Conservation (phyloP, 1,140 invertebrate genomes). For the Leptoteleia sp. region DNA sequence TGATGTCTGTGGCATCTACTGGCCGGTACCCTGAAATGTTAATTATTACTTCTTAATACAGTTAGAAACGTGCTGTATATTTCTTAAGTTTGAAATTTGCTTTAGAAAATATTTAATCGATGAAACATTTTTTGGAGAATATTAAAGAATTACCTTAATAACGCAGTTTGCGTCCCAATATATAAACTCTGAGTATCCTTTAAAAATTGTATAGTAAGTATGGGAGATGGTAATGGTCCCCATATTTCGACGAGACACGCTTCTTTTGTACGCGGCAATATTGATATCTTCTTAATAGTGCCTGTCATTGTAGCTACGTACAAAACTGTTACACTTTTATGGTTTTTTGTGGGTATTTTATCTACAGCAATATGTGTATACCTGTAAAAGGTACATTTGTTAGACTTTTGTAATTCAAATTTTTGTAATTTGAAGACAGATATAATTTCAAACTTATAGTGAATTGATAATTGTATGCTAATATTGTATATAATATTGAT, state of each 20-base stretch:
- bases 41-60: not conserved
- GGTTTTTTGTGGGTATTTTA: conserved; percentile 85
- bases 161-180: conserved; percentile 86
- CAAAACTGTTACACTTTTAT: conserved; percentile 85
- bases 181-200: conserved; percentile 91
- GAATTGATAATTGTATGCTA: no score
- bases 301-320: conserved; percentile 90
- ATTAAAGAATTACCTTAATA: conserved; percentile 85
- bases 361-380: conserved; percentile 92
- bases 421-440: no score
- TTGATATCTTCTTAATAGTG: conserved; percentile 89
- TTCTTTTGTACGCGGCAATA: conserved; percentile 85
- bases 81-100: not conserved
- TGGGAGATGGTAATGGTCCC: conserved; percentile 85
- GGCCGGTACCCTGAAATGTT: conserved; percentile 83
- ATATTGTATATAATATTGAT: no score
- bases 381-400: conserved; percentile 51
- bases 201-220: conserved; percentile 88
- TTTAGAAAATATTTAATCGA: not conserved
- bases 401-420: no score
- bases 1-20: conserved; percentile 89
- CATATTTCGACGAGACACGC: conserved; percentile 94
- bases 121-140: no score
- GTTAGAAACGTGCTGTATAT: no score
- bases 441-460: no score